phyloP scores from a whole-genome alignment of 2,113 vertebrate genomes.

The Stomatorhinus ivindoensis region DNA sequence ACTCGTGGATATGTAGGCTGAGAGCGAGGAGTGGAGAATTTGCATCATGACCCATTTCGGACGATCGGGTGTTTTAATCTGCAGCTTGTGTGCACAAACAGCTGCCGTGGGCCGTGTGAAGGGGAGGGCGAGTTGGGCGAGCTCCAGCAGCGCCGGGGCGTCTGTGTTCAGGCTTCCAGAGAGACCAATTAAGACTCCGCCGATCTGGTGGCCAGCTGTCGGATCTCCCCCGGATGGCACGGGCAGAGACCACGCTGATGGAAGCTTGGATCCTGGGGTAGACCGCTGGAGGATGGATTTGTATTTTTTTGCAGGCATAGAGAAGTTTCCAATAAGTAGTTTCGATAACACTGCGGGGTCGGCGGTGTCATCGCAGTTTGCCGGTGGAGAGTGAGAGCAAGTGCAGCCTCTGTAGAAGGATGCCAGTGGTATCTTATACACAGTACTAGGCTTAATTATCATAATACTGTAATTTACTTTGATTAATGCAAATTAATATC shows the following conservation, averaged over 20 bases:
- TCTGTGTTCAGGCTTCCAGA: conserved; percentile 35
- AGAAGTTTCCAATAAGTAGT: neutral
- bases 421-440: neutral
- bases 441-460: neutral
- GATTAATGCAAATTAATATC: neutral
- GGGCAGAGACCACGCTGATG: neutral
- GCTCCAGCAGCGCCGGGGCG: conserved; percentile 8
- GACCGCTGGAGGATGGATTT: neutral
- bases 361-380: neutral
- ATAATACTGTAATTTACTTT: neutral
- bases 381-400: neutral
- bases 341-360: neutral
- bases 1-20: neutral
- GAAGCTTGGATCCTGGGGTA: neutral
- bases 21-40: neutral
- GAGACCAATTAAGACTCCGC: conserved; percentile 41
- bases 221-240: neutral
- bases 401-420: neutral
- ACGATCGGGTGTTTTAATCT: neutral
- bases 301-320: neutral
- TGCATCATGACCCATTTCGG: neutral
- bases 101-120: neutral
- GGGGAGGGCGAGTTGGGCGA: neutral
- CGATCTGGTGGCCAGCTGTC: conserved; percentile 5
- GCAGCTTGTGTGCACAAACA: neutral